Conservation (phyloP, 2,113 vertebrate species). For the Phalacrocorax carbo region DNA sequence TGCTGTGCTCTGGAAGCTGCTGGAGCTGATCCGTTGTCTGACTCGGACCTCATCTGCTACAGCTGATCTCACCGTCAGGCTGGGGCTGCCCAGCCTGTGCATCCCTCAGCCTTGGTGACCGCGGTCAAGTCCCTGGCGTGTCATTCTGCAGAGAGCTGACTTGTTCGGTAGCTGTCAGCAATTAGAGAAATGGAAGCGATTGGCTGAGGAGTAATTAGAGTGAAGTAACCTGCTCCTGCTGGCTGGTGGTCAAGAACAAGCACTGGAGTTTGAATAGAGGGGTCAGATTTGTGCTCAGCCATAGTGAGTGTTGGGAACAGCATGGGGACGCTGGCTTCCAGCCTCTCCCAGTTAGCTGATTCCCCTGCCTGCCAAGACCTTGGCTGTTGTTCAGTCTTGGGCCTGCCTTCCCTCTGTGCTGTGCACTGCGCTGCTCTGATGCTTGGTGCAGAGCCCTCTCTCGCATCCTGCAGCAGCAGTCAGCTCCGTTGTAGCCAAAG, state of each 20-base stretch:
- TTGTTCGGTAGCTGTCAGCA: background rate
- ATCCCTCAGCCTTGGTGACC: background rate
- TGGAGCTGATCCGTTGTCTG: background rate
- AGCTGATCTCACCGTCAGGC: background rate
- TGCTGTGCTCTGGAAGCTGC: background rate
- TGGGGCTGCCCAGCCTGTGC: background rate
- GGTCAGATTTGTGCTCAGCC: background rate
- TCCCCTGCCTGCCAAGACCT: background rate
- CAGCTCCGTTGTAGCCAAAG: background rate
- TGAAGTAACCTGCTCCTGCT: background rate
- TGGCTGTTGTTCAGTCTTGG: background rate
- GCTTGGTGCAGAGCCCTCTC: background rate
- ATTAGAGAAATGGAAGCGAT: background rate
- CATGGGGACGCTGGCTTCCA: background rate
- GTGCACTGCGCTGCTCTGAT: background rate
- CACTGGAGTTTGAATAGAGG: background rate
- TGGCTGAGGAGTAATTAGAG: background rate
- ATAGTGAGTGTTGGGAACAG: background rate
- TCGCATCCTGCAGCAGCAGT: background rate
- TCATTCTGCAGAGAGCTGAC: background rate
- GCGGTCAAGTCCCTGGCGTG: accelerated
- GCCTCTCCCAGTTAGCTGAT: background rate
- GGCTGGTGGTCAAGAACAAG: background rate
- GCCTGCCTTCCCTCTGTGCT: background rate
- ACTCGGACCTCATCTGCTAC: background rate